phyloP scores from a whole-genome alignment of 2,888 invertebrate species.

The Scaptomyza reducta region DNA sequence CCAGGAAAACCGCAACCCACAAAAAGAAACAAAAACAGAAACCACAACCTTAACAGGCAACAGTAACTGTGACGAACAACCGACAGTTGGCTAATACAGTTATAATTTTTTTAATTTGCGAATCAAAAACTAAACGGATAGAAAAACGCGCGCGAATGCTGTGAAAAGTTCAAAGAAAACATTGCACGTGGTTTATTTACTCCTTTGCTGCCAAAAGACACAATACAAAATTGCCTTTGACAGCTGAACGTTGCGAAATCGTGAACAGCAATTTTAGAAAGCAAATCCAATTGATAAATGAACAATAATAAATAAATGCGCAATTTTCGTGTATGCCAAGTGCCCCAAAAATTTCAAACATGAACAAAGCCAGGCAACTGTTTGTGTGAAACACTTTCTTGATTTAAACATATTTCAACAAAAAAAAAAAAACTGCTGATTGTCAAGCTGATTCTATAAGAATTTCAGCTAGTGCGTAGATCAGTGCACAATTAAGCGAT shows the following conservation, averaged over 20 bases:
- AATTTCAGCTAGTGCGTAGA: conserved; percentile 17
- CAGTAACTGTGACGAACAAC: conserved; percentile 22
- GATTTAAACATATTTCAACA: background rate
- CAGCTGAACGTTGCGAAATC: conserved; percentile 23
- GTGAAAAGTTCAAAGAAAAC: conserved; percentile 4
- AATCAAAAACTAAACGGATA: background rate
- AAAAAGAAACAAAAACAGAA: conserved; percentile 2
- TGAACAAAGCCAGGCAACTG: conserved; percentile 17
- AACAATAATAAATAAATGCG: conserved; percentile 56
- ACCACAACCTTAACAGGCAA: conserved; percentile 1
- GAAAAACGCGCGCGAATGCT: conserved; percentile 11
- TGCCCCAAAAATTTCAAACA: conserved; percentile 21
- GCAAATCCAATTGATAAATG: conserved; percentile 45
- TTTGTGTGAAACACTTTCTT: conserved; percentile 19
- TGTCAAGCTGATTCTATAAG: conserved; percentile 13
- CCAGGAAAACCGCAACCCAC: conserved; percentile 51
- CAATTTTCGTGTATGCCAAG: conserved; percentile 47
- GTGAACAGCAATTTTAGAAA: conserved; percentile 44
- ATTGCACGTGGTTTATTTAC: conserved; percentile 18
- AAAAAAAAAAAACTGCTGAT: conserved; percentile 6
- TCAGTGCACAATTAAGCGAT: conserved; percentile 40
- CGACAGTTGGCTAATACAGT: conserved; percentile 41
- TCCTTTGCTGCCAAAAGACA: conserved; percentile 1
- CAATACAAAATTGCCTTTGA: conserved; percentile 51
- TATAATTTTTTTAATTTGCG: conserved; percentile 60